Evolutionary conservation across 2,113 vertebrate species (phyloP).

Genomic region (Hippoglossus stenolepis): DNA sequence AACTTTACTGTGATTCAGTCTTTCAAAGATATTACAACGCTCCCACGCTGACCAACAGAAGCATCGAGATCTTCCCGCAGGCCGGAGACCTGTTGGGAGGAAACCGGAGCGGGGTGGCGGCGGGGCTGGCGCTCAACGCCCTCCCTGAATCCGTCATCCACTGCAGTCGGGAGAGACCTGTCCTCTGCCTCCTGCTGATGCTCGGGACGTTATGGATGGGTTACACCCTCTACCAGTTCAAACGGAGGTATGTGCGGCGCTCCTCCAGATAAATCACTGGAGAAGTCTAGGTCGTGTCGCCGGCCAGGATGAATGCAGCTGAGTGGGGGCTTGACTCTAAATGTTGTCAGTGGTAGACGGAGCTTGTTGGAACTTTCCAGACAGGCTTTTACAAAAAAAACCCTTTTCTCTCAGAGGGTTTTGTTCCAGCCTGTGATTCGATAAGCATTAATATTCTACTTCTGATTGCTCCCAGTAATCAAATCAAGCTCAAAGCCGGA

Average conservation of each 20-base stretch:
- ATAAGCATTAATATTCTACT: conserved; percentile 73
- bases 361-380: conserved; percentile 54
- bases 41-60: conserved; percentile 76
- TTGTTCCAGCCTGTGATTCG: conserved; percentile 57
- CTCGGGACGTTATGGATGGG: conserved; percentile 97
- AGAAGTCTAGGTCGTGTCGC: conserved; percentile 27
- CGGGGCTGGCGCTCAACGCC: conserved; percentile 9
- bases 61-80: conserved; percentile 61
- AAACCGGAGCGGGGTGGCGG: conserved; percentile 66
- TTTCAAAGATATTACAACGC: conserved; percentile 91
- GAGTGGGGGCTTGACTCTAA: conserved; percentile 5
- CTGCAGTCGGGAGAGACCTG: conserved; percentile 88
- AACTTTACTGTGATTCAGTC: conserved; percentile 80
- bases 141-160: conserved; percentile 77
- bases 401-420: background rate
- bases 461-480: conserved; percentile 75
- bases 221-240: conserved; percentile 98
- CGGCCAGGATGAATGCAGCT: background rate
- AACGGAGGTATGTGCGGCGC: conserved; percentile 87
- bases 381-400: conserved; percentile 19
- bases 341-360: conserved; percentile 28
- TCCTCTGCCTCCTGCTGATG: conserved; percentile 96
- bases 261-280: conserved; percentile 48
- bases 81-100: conserved; percentile 33
- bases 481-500: conserved; percentile 69